phyloP scores from a whole-genome alignment of 2,797 vertebrate species.

The Muraenolepis orangiensis region DNA sequence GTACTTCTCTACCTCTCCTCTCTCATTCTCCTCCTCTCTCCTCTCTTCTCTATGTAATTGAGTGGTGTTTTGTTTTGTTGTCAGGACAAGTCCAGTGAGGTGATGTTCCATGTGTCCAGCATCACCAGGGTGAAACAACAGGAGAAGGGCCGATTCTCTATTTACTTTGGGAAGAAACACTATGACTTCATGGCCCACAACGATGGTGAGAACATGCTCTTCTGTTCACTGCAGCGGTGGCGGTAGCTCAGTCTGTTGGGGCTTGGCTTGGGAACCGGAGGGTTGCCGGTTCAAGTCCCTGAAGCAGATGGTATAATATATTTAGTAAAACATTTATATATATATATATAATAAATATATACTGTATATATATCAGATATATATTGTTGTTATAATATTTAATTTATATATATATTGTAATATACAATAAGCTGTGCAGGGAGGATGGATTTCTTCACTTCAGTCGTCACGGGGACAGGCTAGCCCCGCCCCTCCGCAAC shows the following conservation, averaged over 20 bases:
- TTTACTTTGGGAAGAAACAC: conserved; percentile 73
- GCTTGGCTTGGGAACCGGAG: too few relatives aligned
- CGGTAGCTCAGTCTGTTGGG: too few relatives aligned
- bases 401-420: too few relatives aligned
- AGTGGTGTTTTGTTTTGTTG: background rate
- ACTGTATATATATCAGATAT: too few relatives aligned
- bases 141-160: conserved; percentile 63
- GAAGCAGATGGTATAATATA: too few relatives aligned
- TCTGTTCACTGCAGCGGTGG: background rate
- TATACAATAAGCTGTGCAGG: conserved; percentile 70
- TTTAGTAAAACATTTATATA: too few relatives aligned
- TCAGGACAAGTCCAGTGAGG: conserved; percentile 72
- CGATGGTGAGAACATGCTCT: conserved; percentile 54
- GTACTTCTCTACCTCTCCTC: too few relatives aligned
- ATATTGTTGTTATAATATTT: too few relatives aligned
- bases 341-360: too few relatives aligned
- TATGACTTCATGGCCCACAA: conserved; percentile 77
- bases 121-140: conserved; percentile 67
- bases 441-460: conserved; percentile 70
- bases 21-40: too few relatives aligned
- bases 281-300: too few relatives aligned
- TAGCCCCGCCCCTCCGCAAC: conserved; percentile 44
- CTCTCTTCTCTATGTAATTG: too few relatives aligned
- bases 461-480: conserved; percentile 56
- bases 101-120: conserved; percentile 72